These are phyloP conservation scores for Tetanocera ferruginea DNA, from an alignment of 2,888 invertebrate species.

Conservation along the genomic window DNA sequence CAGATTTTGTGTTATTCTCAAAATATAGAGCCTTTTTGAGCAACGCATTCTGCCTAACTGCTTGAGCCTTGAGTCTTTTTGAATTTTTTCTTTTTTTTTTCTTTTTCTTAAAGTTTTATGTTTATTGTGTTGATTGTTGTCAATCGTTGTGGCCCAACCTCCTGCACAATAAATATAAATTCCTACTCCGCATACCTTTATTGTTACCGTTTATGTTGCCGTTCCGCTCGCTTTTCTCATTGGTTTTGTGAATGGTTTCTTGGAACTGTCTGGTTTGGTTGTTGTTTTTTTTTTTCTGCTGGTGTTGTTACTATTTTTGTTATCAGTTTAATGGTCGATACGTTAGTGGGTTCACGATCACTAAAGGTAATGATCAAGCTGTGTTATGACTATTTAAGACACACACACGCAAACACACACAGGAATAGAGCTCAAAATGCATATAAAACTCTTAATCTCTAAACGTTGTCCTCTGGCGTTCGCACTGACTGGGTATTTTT, in stretches of 20 bases:
- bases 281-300: neutral
- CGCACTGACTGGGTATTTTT: neutral
- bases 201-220: neutral
- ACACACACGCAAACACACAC: neutral
- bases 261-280: constrained; percentile 38
- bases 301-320: neutral
- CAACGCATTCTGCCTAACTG: no score
- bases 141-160: constrained; percentile 35
- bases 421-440: neutral
- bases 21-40: no score
- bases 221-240: neutral
- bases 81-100: constrained; percentile 4
- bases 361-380: neutral
- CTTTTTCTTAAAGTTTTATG: constrained; percentile 43
- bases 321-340: constrained; percentile 11
- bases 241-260: constrained; percentile 39
- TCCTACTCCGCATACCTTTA: constrained; percentile 43
- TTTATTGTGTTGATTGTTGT: constrained; percentile 36
- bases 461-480: neutral
- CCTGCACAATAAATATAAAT: constrained; percentile 20
- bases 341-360: neutral
- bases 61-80: no score
- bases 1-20: no score
- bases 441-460: neutral
- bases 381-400: neutral